Evolutionary conservation across 2,888 invertebrate species (phyloP).

Genomic region (Amblyteles armatorius): DNA sequence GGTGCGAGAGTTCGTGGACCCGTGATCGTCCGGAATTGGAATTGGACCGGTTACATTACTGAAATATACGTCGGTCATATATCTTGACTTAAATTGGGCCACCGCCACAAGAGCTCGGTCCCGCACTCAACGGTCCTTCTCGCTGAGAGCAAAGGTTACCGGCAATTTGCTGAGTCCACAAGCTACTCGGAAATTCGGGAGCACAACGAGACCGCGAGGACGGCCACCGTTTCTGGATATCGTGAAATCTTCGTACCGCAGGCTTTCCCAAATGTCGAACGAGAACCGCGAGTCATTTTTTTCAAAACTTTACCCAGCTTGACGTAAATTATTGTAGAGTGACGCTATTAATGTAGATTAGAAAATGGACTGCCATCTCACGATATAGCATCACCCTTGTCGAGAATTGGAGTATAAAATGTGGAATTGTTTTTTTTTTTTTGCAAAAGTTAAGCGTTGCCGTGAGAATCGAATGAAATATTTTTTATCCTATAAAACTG

Average conservation of each 20-base stretch:
- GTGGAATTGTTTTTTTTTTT: neutral
- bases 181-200: slow-evolving; percentile 73
- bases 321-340: slow-evolving; percentile 42
- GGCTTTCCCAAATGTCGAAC: slow-evolving; percentile 31
- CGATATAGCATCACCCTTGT: slow-evolving; percentile 4
- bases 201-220: slow-evolving; percentile 19
- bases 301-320: slow-evolving; percentile 27
- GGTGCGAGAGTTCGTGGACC: slow-evolving; percentile 36
- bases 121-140: neutral
- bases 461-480: neutral
- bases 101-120: slow-evolving; percentile 54
- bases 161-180: slow-evolving; percentile 75
- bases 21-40: slow-evolving; percentile 73
- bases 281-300: slow-evolving; percentile 13
- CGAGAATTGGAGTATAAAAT: slow-evolving; percentile 9
- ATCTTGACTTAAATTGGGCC: slow-evolving; percentile 80
- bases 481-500: slow-evolving; percentile 31
- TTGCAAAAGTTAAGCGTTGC: slow-evolving; percentile 8
- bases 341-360: slow-evolving; percentile 48
- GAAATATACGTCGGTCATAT: slow-evolving; percentile 76
- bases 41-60: slow-evolving; percentile 73
- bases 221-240: slow-evolving; percentile 35
- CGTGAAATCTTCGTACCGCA: slow-evolving; percentile 44
- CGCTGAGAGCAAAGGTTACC: slow-evolving; percentile 62
- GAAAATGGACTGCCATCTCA: slow-evolving; percentile 10